Percentiles rank a stretch among this genome's conserved stretches.
Conservation (phyloP, 2,888 invertebrate genomes). For the Agrotis puta region DNA sequence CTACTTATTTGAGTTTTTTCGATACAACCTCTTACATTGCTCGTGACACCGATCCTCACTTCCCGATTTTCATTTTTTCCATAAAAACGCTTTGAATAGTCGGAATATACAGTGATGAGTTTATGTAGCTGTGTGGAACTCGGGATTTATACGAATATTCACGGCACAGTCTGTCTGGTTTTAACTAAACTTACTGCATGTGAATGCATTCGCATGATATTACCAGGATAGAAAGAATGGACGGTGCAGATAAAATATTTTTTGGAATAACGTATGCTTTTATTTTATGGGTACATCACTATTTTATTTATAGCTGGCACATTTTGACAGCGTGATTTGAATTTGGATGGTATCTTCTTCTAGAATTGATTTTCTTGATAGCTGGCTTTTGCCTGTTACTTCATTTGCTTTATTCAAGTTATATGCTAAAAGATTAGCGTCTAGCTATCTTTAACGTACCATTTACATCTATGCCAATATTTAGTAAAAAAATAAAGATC, state of each 20-base stretch:
- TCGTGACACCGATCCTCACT: conserved; percentile 37
- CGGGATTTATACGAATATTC: conserved; percentile 39
- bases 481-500: too few relatives aligned
- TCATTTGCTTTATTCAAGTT: too few relatives aligned
- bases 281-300: conserved; percentile 10
- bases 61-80: conserved; percentile 32
- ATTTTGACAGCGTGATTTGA: not conserved
- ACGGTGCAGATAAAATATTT: conserved; percentile 13
- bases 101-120: conserved; percentile 10
- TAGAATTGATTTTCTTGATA: not conserved
- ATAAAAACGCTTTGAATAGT: conserved; percentile 30
- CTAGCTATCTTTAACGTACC: too few relatives aligned
- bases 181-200: conserved; percentile 47
- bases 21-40: conserved; percentile 24
- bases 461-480: too few relatives aligned
- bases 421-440: too few relatives aligned
- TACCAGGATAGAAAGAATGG: conserved; percentile 15
- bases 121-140: conserved; percentile 31
- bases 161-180: conserved; percentile 25
- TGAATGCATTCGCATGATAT: conserved; percentile 45
- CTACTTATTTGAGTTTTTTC: conserved; percentile 34
- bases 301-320: conserved; percentile 2
- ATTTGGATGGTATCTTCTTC: not conserved
- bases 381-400: too few relatives aligned
- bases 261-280: not conserved